These are phyloP conservation scores for Cyprinodon tularosa DNA, from an alignment of 2,113 vertebrate genomes.

Conservation along the genomic window DNA sequence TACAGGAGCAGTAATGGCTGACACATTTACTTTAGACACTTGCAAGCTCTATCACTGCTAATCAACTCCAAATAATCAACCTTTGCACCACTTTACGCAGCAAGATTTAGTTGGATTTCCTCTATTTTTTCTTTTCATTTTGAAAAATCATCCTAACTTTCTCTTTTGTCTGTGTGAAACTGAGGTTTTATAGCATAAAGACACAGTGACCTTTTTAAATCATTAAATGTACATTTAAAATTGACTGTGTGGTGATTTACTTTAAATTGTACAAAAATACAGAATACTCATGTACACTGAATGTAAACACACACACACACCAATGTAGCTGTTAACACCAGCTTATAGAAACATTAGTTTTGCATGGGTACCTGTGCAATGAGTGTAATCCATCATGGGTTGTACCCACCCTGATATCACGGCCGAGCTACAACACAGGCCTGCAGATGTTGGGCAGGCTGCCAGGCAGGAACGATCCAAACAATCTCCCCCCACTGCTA, in stretches of 20 bases:
- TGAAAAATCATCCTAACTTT: too few relatives aligned
- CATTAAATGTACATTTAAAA: slow-evolving; percentile 5
- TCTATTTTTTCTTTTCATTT: too few relatives aligned
- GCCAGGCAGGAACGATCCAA: slow-evolving; percentile 60
- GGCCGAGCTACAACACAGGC: slow-evolving; percentile 51
- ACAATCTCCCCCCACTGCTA: slow-evolving; percentile 44
- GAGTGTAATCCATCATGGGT: slow-evolving; percentile 75
- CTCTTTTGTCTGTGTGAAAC: too few relatives aligned
- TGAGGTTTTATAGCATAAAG: too few relatives aligned
- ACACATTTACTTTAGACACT: too few relatives aligned
- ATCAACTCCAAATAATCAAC: too few relatives aligned
- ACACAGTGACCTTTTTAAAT: too few relatives aligned
- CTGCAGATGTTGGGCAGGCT: slow-evolving; percentile 73
- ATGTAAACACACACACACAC: slow-evolving; percentile 53
- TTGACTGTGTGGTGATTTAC: background rate
- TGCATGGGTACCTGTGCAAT: slow-evolving; percentile 76
- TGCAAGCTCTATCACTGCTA: too few relatives aligned
- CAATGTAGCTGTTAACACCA: slow-evolving; percentile 72
- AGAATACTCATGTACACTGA: slow-evolving; percentile 28
- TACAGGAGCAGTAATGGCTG: too few relatives aligned
- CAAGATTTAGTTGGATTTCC: too few relatives aligned
- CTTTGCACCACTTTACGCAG: too few relatives aligned
- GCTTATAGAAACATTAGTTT: slow-evolving; percentile 77
- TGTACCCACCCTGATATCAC: slow-evolving; percentile 60
- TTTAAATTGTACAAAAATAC: slow-evolving; percentile 38